These are phyloP conservation scores for Melangyna quadrimaculata DNA, from an alignment of 2,888 invertebrate genomes.

Conservation along the genomic window DNA sequence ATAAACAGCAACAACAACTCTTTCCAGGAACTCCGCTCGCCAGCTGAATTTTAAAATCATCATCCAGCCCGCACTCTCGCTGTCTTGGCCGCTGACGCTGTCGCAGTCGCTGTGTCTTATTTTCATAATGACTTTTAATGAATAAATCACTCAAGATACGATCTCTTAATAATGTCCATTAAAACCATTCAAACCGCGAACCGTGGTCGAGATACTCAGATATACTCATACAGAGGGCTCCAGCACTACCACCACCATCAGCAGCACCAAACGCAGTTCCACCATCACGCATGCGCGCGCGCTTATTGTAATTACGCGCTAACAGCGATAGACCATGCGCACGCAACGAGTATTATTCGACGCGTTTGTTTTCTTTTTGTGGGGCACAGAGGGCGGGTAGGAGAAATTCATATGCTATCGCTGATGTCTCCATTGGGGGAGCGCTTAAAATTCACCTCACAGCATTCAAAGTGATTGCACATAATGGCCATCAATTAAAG, in stretches of 20 bases:
- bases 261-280: slow-evolving; percentile 64
- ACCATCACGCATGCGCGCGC: slow-evolving; percentile 72
- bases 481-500: slow-evolving; percentile 72
- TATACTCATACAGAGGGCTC: slow-evolving; percentile 38
- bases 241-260: background rate
- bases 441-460: slow-evolving; percentile 72
- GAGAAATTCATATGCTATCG: slow-evolving; percentile 30
- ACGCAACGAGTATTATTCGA: slow-evolving; percentile 29
- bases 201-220: slow-evolving; percentile 70
- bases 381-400: slow-evolving; percentile 26
- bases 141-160: slow-evolving; percentile 81
- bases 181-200: slow-evolving; percentile 74
- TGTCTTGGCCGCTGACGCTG: background rate
- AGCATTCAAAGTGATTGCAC: slow-evolving; percentile 72
- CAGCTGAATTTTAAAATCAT: slow-evolving; percentile 68
- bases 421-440: slow-evolving; percentile 72
- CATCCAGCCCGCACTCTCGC: slow-evolving; percentile 42
- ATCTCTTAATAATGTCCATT: slow-evolving; percentile 81
- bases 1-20: slow-evolving; percentile 37
- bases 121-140: slow-evolving; percentile 80
- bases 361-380: background rate
- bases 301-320: slow-evolving; percentile 72
- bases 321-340: slow-evolving; percentile 68
- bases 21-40: slow-evolving; percentile 68
- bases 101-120: slow-evolving; percentile 61